phyloP scores from a whole-genome alignment of 1,140 invertebrate species.

The Atta colombica region DNA sequence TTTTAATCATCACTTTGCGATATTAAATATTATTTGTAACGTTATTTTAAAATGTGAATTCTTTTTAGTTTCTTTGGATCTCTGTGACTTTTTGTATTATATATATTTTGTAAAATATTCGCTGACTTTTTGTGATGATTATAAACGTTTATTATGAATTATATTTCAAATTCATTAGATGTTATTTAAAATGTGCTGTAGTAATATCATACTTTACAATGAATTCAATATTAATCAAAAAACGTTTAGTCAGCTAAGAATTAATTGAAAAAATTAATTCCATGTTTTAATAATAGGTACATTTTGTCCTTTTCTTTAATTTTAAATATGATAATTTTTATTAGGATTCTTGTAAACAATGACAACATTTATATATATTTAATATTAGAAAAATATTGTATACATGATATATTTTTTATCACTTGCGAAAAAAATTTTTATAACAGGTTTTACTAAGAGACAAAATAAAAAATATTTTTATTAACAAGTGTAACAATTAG shows the following conservation, averaged over 20 bases:
- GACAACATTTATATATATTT: slow-evolving; percentile 29
- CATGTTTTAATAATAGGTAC: not conserved
- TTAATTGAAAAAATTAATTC: slow-evolving; percentile 14
- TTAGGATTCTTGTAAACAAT: slow-evolving; percentile 8
- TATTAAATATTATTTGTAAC: not conserved
- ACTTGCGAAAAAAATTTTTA: not conserved
- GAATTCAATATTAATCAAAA: slow-evolving; percentile 2
- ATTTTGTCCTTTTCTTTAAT: not conserved
- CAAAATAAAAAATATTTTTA: slow-evolving; percentile 44
- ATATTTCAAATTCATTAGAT: slow-evolving; percentile 4
- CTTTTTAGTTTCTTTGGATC: not conserved
- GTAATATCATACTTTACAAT: slow-evolving; percentile 1
- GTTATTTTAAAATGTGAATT: slow-evolving; percentile 5
- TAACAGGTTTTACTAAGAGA: not conserved
- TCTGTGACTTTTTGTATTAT: not conserved
- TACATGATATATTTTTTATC: not conserved
- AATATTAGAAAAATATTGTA: slow-evolving; percentile 54
- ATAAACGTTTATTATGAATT: no score
- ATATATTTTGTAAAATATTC: slow-evolving; percentile 6
- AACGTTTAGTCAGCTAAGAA: slow-evolving; percentile 24
- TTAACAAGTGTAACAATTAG: slow-evolving; percentile 28
- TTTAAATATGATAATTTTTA: not conserved
- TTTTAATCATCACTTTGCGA: not conserved
- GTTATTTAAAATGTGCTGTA: slow-evolving; percentile 6
- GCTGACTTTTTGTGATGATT: not conserved